Evolutionary conservation across 2,797 vertebrate genomes (phyloP).

Genomic region (Columba guinea): DNA sequence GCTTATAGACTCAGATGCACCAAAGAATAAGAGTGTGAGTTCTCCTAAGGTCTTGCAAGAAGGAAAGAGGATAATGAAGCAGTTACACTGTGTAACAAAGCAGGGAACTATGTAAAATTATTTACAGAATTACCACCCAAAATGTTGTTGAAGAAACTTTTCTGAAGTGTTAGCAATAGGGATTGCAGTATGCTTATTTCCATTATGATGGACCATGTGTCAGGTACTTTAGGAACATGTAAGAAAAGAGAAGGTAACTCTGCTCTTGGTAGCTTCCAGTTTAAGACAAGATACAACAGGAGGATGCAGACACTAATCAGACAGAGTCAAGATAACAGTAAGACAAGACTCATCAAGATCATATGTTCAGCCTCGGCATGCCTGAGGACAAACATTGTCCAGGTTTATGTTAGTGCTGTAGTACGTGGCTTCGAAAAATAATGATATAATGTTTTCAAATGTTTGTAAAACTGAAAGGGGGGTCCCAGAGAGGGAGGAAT

Average conservation of each 20-base stretch:
- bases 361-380: neutral
- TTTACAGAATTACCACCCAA: neutral
- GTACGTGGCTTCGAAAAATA: neutral
- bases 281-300: neutral
- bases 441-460: neutral
- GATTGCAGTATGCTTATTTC: neutral
- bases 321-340: neutral
- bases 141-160: neutral
- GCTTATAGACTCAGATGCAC: neutral
- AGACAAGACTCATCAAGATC: neutral
- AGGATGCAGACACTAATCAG: neutral
- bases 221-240: neutral
- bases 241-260: neutral
- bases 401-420: neutral
- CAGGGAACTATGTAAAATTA: neutral
- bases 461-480: neutral
- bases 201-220: neutral
- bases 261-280: neutral
- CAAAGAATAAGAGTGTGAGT: neutral
- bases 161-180: neutral
- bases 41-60: conserved; percentile 4
- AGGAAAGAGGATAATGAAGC: neutral
- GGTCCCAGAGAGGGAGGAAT: neutral
- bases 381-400: neutral
- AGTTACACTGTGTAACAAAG: neutral